Evolutionary conservation across 2,113 vertebrate species (phyloP).

Genomic region (Corythornis cristatus): DNA sequence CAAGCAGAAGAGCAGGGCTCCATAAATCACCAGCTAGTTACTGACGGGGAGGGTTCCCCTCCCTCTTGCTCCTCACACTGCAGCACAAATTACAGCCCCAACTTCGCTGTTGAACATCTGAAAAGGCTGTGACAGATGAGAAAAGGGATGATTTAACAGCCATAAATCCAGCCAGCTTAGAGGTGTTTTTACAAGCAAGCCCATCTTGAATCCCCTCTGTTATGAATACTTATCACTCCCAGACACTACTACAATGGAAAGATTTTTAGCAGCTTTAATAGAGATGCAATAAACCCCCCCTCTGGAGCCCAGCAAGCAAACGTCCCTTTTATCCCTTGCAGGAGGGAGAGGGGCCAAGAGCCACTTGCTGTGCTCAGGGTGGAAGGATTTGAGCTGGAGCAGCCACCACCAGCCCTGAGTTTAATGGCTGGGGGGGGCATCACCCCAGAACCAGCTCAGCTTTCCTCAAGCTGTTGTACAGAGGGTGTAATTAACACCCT

Average conservation of each 20-base stretch:
- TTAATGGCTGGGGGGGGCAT: neutral
- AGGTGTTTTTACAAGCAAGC: constrained; percentile 54
- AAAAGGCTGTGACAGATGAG: constrained; percentile 33
- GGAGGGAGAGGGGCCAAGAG: neutral
- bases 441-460: neutral
- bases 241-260: neutral
- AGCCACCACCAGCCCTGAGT: neutral
- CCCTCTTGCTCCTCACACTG: neutral
- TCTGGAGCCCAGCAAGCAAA: neutral
- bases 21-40: constrained; percentile 16
- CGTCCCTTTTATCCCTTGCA: neutral
- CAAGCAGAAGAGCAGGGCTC: neutral
- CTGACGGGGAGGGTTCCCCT: neutral
- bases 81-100: neutral
- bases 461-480: rapidly evolving
- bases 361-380: rapidly evolving
- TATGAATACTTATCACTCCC: constrained; percentile 47
- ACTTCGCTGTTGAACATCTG: neutral
- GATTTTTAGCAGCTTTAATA: constrained; percentile 30
- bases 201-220: constrained; percentile 41
- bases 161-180: constrained; percentile 57
- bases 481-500: neutral
- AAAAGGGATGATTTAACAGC: constrained; percentile 38
- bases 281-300: neutral
- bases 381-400: neutral